Base-by-base conservation (phyloP, 64 coral and sea anemone species). In the Stichodactyla mertensii region DNA sequence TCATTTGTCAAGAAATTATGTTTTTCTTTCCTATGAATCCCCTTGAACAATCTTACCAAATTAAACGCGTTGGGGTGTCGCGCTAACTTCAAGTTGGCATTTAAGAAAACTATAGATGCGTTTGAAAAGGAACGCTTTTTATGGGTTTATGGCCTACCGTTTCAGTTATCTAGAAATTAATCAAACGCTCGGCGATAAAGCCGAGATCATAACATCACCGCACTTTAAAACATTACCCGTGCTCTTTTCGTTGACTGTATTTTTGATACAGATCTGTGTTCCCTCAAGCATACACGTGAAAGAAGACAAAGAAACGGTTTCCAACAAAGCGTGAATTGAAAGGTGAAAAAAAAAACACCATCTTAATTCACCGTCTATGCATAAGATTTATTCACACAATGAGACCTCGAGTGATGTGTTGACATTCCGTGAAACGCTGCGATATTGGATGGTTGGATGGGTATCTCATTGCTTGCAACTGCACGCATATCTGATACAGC, bases 251-350 rank as follows among this genome's bases (percentile, higher is more conserved):
- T 69, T 69, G 64, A 69, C 64, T 69, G 64, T 5, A 45, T 69
- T 79, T 79, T 81, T 20, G 53, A 52, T 55, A 81, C 6, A 15
- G 78, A 81, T 81, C 36, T 81, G 51, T 55, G 4, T 55, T 55
- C 78, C 78, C 78, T 52, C 78, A 31, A 55, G 51, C 36, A 81
- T 16, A 81, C 36, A 81, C 78, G 78, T 53, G 53, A 81, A 81
- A 54, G 51, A 54, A 74, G 22, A 81, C 78, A 81, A 81, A 81
- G 78, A 81, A 81, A 81, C 78, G 53, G 52, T 74, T 74, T 74
- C 22, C 69, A 74, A 74, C 69, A 74, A 74, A 74, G 69, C n/a
- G 69, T 31, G 69, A 74, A 27, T 74, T 74, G 78, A 81, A 81
- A 81, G 77, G 53, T 20, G 20, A 20, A 64, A 13, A 16, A 18